Base-by-base conservation (phyloP, 2,888 invertebrate species). In the Cerastis rubricosa region DNA sequence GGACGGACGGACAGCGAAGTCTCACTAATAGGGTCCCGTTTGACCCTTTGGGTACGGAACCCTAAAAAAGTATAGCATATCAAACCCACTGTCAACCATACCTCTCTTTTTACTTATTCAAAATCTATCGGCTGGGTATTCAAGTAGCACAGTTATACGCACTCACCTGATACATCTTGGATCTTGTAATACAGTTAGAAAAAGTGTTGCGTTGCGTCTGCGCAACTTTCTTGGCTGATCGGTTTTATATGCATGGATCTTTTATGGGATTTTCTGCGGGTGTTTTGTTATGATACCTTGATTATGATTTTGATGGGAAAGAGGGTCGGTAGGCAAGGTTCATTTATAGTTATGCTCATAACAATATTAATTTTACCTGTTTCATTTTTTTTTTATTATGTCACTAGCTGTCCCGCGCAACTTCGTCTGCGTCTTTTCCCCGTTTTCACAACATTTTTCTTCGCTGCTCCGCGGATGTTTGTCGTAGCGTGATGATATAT, bases 141-240 rank as follows among this genome's bases (percentile, higher is more conserved):
- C 70, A 76, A 76, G 72, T 68, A 67, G 57, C 75, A 87, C 86
- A 87, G 87, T 85, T 85, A 87, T 29, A 35, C 14, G 80, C 40
- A 63, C 77, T 77, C 77, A 81, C 59, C n/a, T 17, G 84, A 87
- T 81, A 88, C 81, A 81, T 84, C 83, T 89, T 79, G 59, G 68
- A 76, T 78, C 77, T 72, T 45, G 81, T 78, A 77, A 73, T 87
- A 89, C 87, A 87, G 87, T 87, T 87, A 88, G 86, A 87, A 87
- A 87, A 87, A 87, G 79, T 81, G 72, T 66, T 73, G 80, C 85
- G 71, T 29, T 71, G 80, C 85, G 73, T n/a, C 40, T 45, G 72
- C 76, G 68, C 68, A 70, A 51, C 63, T 70, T 59, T 69, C 57
- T 57, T 6, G 51, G 66, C 69, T 12, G 47, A 65, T 83, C 68